phyloP scores from a whole-genome alignment of 2,113 vertebrate genomes.

The Apus apus region DNA sequence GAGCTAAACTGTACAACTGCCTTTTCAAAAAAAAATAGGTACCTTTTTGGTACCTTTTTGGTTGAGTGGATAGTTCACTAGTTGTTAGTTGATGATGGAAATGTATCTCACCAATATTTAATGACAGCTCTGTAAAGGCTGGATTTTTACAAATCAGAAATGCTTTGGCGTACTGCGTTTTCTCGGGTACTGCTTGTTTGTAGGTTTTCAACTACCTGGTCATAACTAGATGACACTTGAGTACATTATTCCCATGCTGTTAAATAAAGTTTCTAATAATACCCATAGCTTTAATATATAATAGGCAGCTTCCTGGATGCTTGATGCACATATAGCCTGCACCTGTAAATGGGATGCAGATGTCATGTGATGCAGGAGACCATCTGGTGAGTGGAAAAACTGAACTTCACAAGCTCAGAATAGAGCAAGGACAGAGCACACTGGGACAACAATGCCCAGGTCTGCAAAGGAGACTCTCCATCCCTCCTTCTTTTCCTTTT shows the following conservation, averaged over 20 bases:
- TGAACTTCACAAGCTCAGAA: neutral
- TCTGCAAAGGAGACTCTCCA: neutral
- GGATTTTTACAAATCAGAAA: neutral
- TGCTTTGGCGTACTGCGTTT: neutral
- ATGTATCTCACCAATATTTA: neutral
- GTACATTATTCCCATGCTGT: neutral
- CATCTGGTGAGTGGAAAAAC: conserved; percentile 28
- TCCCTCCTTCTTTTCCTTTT: neutral
- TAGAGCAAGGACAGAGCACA: neutral
- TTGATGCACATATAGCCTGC: neutral
- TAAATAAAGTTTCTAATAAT: conserved; percentile 50
- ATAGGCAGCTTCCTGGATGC: conserved; percentile 23
- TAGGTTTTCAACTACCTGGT: neutral
- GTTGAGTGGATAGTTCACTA: neutral
- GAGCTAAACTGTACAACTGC: neutral
- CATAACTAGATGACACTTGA: neutral
- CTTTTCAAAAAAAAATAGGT: neutral
- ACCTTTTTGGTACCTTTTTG: neutral
- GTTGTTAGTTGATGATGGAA: neutral
- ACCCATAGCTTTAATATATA: neutral
- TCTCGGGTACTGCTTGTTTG: neutral
- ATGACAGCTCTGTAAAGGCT: neutral
- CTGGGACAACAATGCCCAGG: neutral
- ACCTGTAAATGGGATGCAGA: conserved; percentile 12
- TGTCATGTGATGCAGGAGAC: neutral